phyloP scores from a whole-genome alignment of 2,888 invertebrate species.

The Rotaria socialis region DNA sequence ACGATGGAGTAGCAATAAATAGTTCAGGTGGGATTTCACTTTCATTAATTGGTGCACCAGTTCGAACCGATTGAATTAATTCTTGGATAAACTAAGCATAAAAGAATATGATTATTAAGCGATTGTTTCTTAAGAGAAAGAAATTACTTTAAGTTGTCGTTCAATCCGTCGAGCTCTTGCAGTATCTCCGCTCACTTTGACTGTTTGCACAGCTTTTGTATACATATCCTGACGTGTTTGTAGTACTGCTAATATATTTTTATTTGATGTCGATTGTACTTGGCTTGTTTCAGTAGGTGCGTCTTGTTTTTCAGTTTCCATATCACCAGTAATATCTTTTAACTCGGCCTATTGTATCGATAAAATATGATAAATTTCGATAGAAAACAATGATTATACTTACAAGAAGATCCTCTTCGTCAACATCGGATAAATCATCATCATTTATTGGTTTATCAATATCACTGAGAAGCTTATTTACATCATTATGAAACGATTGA shows the following conservation, averaged over 20 bases:
- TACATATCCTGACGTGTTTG: not conserved
- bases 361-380: not conserved
- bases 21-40: constrained; percentile 27
- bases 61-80: not conserved
- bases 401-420: not conserved
- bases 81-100: not conserved
- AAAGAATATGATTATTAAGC: not conserved
- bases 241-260: not conserved
- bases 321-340: not conserved
- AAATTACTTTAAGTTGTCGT: not conserved
- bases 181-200: not conserved
- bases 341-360: not conserved
- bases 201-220: not conserved
- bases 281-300: not conserved
- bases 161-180: not conserved
- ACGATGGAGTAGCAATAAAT: not conserved
- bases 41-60: constrained; percentile 18
- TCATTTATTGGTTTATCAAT: constrained; percentile 23
- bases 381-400: not conserved
- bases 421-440: not conserved
- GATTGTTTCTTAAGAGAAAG: not conserved
- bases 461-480: not conserved
- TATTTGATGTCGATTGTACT: not conserved
- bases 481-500: constrained; percentile 2
- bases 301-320: not conserved